A percentile compares a stretch with the other conserved stretches of the same genome.
phyloP scores from a whole-genome alignment of 2,113 vertebrate genomes.

The Petroica traversi region DNA sequence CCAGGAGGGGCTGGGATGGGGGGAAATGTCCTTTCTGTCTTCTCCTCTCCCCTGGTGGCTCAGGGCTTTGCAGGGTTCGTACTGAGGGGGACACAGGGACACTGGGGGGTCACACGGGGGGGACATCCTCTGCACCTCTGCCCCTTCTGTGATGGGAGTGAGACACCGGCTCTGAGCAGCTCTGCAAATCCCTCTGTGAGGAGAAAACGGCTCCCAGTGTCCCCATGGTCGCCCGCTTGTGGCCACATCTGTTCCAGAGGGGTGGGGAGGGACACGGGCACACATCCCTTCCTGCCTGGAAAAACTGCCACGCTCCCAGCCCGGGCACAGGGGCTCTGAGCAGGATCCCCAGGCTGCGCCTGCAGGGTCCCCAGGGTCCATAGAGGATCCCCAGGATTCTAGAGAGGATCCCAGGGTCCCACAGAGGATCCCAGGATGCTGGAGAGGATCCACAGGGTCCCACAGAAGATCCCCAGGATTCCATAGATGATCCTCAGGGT shows the following conservation, averaged over 20 bases:
- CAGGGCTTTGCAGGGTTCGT: not conserved
- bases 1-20: not conserved
- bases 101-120: not conserved
- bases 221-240: fast-evolving
- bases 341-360: not conserved
- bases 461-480: too few species aligned
- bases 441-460: not conserved
- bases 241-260: not conserved
- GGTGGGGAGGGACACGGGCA: not conserved
- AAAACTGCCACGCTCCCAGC: fast-evolving
- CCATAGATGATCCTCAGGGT: too few species aligned
- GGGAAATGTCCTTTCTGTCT: not conserved
- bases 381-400: not conserved
- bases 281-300: not conserved
- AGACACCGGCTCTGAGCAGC: not conserved
- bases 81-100: not conserved
- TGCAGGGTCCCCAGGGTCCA: too few species aligned
- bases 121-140: not conserved
- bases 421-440: too few species aligned
- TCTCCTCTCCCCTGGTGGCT: not conserved
- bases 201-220: not conserved
- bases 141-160: fast-evolving
- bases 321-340: not conserved
- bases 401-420: too few species aligned
- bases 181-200: not conserved